phyloP scores from a whole-genome alignment of 2,113 vertebrate genomes.

The Syngnathus typhle region DNA sequence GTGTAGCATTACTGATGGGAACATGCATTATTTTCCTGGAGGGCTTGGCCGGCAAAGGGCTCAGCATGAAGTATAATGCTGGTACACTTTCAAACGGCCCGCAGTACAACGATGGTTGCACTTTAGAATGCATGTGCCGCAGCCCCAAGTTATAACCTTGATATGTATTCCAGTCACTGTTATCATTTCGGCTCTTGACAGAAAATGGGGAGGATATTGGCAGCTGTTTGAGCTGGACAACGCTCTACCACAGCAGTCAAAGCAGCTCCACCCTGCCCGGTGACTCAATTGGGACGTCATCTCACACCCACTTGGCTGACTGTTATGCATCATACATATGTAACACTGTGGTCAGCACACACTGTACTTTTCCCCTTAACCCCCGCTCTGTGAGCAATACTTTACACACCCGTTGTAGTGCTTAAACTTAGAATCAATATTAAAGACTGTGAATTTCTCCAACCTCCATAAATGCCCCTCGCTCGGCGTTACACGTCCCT shows the following conservation, averaged over 20 bases:
- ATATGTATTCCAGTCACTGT: conserved; percentile 18
- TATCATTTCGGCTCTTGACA: conserved; percentile 11
- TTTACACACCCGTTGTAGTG: conserved; percentile 34
- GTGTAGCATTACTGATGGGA: conserved; percentile 69
- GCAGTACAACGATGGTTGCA: conserved; percentile 11
- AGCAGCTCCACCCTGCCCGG: conserved; percentile 19
- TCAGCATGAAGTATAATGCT: conserved; percentile 31
- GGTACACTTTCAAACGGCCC: conserved; percentile 18
- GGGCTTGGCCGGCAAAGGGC: conserved; percentile 36
- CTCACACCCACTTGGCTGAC: conserved; percentile 32
- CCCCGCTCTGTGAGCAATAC: conserved; percentile 24
- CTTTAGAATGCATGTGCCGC: conserved; percentile 34
- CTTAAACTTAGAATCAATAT: conserved; percentile 64
- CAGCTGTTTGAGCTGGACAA: conserved; percentile 26
- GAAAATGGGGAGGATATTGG: conserved; percentile 25
- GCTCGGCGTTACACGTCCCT: conserved; percentile 28
- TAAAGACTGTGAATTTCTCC: conserved; percentile 41
- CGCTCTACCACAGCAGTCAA: conserved; percentile 25
- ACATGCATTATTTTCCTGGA: conserved; percentile 62
- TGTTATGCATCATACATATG: conserved; percentile 41
- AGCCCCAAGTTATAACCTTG: conserved; percentile 30
- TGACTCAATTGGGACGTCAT: conserved; percentile 51
- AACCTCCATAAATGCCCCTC: conserved; percentile 32
- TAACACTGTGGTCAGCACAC: conserved; percentile 18
- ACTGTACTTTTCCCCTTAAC: conserved; percentile 25